These are phyloP conservation scores for Apocheima hispidaria DNA, from an alignment of 2,888 invertebrate genomes.

Conservation along the genomic window DNA sequence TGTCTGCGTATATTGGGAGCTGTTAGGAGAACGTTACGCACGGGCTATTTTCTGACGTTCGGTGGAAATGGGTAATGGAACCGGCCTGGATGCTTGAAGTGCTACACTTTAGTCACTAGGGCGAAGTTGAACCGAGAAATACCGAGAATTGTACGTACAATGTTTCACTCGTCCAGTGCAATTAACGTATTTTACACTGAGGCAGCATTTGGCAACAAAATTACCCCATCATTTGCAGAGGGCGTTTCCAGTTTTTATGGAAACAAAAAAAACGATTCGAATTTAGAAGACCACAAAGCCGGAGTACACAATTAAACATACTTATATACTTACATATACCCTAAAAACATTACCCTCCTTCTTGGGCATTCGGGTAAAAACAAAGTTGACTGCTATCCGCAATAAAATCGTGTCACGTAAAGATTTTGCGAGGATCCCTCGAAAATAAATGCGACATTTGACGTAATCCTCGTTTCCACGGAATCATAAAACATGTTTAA, in stretches of 20 bases:
- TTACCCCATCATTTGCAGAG: background rate
- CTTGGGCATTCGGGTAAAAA: too few species aligned
- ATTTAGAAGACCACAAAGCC: too few species aligned
- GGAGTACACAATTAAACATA: too few species aligned
- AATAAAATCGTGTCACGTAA: conserved; percentile 33
- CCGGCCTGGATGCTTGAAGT: conserved; percentile 17
- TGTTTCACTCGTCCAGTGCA: conserved; percentile 7
- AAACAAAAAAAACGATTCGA: too few species aligned
- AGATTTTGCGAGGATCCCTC: conserved; percentile 20
- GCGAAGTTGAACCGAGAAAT: conserved; percentile 7
- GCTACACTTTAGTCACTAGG: conserved; percentile 12
- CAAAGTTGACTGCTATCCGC: too few species aligned
- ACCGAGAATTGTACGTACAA: background rate
- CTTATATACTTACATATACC: too few species aligned
- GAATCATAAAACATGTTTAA: conserved; percentile 23
- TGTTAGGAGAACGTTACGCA: conserved; percentile 21
- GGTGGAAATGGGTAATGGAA: conserved; percentile 19
- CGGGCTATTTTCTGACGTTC: conserved; percentile 25
- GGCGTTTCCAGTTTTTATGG: background rate
- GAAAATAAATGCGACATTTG: conserved; percentile 28
- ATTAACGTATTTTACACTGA: conserved; percentile 1
- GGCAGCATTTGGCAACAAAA: background rate
- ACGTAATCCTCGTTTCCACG: conserved; percentile 22
- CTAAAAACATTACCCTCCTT: too few species aligned
- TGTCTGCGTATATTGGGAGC: conserved; percentile 16